Evolutionary conservation across 2,113 vertebrate genomes (phyloP).

Genomic region (Aegithalos caudatus): DNA sequence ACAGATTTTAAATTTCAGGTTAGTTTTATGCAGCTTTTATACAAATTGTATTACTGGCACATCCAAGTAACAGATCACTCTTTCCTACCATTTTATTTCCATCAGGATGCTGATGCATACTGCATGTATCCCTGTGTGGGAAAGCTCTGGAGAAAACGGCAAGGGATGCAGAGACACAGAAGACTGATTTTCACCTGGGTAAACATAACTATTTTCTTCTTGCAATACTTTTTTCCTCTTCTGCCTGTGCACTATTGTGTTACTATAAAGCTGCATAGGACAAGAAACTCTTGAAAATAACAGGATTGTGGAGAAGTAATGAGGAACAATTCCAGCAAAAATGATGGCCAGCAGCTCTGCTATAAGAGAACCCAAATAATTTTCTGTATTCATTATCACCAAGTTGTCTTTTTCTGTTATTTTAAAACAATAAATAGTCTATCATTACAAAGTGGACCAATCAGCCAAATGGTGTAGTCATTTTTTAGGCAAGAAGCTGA

Average conservation of each 20-base stretch:
- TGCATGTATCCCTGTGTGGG: accelerated
- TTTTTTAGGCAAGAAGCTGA: background rate
- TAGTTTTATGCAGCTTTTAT: background rate
- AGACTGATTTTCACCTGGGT: background rate
- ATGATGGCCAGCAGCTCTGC: background rate
- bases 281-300: background rate
- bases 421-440: background rate
- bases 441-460: background rate
- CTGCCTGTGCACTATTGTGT: background rate
- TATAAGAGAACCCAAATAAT: background rate
- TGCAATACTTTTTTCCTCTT: background rate
- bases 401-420: background rate
- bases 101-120: background rate
- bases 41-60: background rate
- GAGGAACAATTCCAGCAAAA: background rate
- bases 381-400: background rate
- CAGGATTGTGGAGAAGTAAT: background rate
- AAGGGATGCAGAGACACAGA: background rate
- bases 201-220: background rate
- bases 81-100: background rate
- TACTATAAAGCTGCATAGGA: background rate
- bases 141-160: background rate
- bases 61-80: background rate
- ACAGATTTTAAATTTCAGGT: background rate
- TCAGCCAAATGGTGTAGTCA: background rate